Evolutionary conservation across 53 echinoderm and acorn worm species (phyloP).

Genomic region (Echinarachnius parma): DNA sequence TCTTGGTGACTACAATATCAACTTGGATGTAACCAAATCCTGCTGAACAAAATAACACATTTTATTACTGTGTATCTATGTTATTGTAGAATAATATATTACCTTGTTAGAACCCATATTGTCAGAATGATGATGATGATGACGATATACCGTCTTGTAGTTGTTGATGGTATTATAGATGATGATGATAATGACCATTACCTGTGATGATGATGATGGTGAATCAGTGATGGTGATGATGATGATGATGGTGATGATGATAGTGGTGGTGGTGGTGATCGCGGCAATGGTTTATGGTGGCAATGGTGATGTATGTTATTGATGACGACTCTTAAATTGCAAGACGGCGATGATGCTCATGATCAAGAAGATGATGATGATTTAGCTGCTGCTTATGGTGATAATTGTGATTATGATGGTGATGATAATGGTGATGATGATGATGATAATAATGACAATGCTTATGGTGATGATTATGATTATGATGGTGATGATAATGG

Average conservation of each 20-base stretch:
- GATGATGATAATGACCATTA: not conserved
- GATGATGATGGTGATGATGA: not conserved
- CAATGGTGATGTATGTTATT: not conserved
- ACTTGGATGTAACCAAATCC: too few relatives aligned
- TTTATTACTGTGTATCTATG: too few relatives aligned
- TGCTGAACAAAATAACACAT: too few relatives aligned
- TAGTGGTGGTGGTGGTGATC: not conserved
- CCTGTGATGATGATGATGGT: not conserved
- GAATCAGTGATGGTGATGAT: not conserved
- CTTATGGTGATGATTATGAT: not conserved
- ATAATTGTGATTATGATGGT: not conserved
- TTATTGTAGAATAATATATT: too few relatives aligned
- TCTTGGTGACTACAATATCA: too few relatives aligned
- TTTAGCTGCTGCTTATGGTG: not conserved
- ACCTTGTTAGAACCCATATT: too few relatives aligned
- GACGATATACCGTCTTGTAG: too few relatives aligned
- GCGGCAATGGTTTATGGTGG: not conserved
- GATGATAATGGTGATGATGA: not conserved
- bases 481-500: not conserved
- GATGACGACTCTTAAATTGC: too few relatives aligned
- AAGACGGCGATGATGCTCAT: not conserved
- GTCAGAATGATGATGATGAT: too few relatives aligned
- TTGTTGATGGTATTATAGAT: too few relatives aligned
- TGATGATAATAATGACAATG: not conserved
- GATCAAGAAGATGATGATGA: not conserved